These are phyloP conservation scores for Crypturellus tataupa DNA, from an alignment of 2,797 vertebrate species.

Conservation along the genomic window DNA sequence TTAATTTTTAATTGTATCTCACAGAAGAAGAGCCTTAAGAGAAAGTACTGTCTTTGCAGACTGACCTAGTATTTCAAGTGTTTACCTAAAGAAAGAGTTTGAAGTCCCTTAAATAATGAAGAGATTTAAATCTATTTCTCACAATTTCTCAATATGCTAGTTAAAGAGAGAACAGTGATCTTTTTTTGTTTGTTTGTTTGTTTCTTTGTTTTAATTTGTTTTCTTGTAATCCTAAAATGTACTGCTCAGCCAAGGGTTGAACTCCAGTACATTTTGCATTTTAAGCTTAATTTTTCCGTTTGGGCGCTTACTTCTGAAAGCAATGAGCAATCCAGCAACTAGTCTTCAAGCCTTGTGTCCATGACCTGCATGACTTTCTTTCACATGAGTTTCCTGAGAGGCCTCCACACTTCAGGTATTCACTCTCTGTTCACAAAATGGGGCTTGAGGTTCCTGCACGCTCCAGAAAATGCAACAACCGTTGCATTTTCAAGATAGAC, in stretches of 20 bases:
- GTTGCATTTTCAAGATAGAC: neutral
- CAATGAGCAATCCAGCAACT: neutral
- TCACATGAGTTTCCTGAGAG: neutral
- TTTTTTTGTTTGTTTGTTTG: neutral
- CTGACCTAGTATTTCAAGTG: neutral
- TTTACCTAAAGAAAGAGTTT: neutral
- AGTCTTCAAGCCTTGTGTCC: rapidly evolving
- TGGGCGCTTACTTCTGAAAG: neutral
- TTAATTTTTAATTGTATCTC: conserved; percentile 52
- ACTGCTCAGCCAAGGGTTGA: neutral
- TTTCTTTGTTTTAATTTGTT: neutral
- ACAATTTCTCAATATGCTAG: neutral
- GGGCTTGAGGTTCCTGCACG: rapidly evolving
- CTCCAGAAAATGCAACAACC: neutral
- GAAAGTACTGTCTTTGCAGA: neutral
- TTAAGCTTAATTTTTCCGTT: neutral
- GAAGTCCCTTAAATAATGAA: neutral
- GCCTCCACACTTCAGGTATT: rapidly evolving
- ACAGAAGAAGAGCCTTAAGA: conserved; percentile 7
- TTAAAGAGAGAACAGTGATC: rapidly evolving
- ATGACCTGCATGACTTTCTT: neutral
- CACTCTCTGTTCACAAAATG: neutral
- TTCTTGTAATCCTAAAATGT: neutral
- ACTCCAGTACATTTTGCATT: neutral
- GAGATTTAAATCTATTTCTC: neutral